phyloP scores from a whole-genome alignment of 2,888 invertebrate genomes.

The Drosophila lacicola region DNA sequence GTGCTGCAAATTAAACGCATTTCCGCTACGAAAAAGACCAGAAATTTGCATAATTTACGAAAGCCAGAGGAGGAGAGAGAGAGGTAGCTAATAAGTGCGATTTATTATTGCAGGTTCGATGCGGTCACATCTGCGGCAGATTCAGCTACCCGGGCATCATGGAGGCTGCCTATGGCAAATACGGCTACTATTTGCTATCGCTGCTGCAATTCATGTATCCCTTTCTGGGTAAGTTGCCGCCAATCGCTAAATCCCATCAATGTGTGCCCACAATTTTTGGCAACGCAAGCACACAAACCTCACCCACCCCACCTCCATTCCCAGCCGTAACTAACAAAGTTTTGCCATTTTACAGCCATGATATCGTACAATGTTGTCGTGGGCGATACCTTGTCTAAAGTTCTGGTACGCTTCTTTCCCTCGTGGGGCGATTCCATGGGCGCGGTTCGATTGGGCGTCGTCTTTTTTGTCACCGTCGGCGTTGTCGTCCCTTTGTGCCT shows the following conservation, averaged over 20 bases:
- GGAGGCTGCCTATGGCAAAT: conserved; percentile 92
- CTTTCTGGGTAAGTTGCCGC: conserved; percentile 89
- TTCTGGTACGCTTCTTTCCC: conserved; percentile 89
- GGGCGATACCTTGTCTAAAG: conserved; percentile 93
- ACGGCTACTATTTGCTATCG: conserved; percentile 91
- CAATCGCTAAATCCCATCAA: conserved; percentile 42
- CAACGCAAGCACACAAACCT: not conserved
- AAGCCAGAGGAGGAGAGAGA: not conserved
- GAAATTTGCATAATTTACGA: conserved; percentile 57
- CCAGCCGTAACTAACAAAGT: conserved; percentile 22
- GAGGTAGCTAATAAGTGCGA: conserved; percentile 16
- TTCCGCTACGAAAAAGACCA: conserved; percentile 38
- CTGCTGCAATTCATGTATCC: conserved; percentile 93
- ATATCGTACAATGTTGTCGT: conserved; percentile 95
- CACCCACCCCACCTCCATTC: not conserved
- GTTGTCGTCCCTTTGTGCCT: conserved; percentile 92
- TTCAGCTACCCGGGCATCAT: conserved; percentile 91
- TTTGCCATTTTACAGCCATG: conserved; percentile 88
- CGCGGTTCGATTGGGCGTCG: conserved; percentile 86
- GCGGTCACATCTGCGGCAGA: conserved; percentile 91
- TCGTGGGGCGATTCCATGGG: conserved; percentile 85
- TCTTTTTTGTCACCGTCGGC: conserved; percentile 90
- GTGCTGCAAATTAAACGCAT: conserved; percentile 32
- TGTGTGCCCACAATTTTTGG: not conserved
- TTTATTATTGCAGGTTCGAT: conserved; percentile 83